Evolutionary conservation across 2,888 invertebrate species (phyloP).

Genomic region (Eupeodes luniger): DNA sequence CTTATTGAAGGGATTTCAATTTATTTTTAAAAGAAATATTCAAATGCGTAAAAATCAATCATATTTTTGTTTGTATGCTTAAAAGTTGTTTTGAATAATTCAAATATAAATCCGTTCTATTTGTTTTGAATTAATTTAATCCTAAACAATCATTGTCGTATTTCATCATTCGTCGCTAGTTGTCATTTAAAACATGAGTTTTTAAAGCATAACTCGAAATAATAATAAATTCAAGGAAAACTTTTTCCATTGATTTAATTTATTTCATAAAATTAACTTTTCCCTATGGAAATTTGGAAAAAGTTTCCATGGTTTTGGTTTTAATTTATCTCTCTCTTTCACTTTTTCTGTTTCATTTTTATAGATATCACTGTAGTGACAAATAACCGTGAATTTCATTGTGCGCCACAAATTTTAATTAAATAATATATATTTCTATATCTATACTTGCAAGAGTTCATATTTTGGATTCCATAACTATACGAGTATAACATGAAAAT

Average conservation of each 20-base stretch:
- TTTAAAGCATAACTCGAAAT: neutral
- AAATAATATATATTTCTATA: neutral
- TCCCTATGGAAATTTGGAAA: neutral
- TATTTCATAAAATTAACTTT: neutral
- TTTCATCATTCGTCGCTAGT: too few species aligned
- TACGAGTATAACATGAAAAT: neutral
- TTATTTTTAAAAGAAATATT: too few species aligned
- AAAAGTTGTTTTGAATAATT: too few species aligned
- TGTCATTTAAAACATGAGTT: neutral
- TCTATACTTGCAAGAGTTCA: neutral
- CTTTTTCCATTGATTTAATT: constrained; percentile 24
- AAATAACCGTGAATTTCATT: constrained; percentile 9
- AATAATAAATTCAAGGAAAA: neutral
- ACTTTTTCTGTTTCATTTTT: neutral
- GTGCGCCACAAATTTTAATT: neutral
- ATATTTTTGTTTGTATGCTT: too few species aligned
- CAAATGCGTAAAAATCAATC: too few species aligned
- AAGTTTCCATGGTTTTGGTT: neutral
- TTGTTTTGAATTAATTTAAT: too few species aligned
- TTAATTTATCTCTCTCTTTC: neutral
- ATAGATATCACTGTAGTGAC: neutral
- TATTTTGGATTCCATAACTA: constrained; percentile 5
- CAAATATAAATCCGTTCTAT: too few species aligned
- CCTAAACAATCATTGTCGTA: too few species aligned
- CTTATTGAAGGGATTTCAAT: too few species aligned